A percentile compares a stretch with the other conserved stretches of the same genome.
phyloP scores from a whole-genome alignment of 2,888 invertebrate genomes.

The Timandra comae region DNA sequence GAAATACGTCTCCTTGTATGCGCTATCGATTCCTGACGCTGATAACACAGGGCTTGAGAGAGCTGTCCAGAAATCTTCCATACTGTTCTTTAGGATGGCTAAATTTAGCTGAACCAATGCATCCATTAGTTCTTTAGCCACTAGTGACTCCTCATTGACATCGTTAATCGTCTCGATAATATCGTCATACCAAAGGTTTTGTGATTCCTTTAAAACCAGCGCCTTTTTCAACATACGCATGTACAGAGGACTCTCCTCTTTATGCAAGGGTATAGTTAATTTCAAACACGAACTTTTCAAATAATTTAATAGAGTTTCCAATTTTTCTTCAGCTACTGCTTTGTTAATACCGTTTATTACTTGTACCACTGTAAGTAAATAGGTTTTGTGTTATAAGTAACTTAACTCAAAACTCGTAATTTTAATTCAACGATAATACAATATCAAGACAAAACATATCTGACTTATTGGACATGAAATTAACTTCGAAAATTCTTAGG shows the following conservation, averaged over 20 bases:
- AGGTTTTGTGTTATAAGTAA: too few species aligned
- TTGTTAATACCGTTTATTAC: conserved; percentile 78
- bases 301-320: conserved; percentile 58
- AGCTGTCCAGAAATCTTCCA: conserved; percentile 54
- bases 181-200: conserved; percentile 78
- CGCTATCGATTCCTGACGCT: conserved; percentile 37
- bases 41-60: conserved; percentile 43
- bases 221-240: conserved; percentile 70
- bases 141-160: conserved; percentile 65
- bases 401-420: too few species aligned
- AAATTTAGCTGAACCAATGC: conserved; percentile 61
- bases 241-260: conserved; percentile 71
- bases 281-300: conserved; percentile 68
- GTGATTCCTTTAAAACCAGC: conserved; percentile 69
- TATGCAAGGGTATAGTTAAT: conserved; percentile 51
- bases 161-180: conserved; percentile 64
- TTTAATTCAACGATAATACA: too few species aligned
- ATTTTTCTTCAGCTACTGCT: conserved; percentile 75
- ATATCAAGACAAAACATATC: too few species aligned
- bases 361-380: conserved; percentile 64
- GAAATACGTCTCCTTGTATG: conserved; percentile 64
- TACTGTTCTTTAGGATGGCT: conserved; percentile 56
- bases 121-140: conserved; percentile 66
- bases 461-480: too few species aligned
- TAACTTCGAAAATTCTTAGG: too few species aligned